phyloP scores from a whole-genome alignment of 2,888 invertebrate species.

The Ellobium chinense region DNA sequence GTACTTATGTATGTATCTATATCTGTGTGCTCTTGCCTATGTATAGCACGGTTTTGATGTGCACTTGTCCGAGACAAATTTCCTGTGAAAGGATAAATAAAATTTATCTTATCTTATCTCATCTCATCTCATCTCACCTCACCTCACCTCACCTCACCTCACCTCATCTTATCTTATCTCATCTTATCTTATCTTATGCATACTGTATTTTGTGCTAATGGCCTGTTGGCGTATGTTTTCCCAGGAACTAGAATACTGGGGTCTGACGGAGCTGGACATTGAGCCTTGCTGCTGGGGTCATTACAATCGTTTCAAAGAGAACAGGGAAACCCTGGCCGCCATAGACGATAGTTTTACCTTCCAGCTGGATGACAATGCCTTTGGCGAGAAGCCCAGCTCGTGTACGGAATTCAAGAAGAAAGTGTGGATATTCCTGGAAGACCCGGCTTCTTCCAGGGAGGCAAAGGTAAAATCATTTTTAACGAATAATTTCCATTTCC shows the following conservation, averaged over 20 bases:
- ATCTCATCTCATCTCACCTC: no score
- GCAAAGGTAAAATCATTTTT: slow-evolving; percentile 67
- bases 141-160: no score
- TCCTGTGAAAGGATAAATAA: no score
- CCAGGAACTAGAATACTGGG: slow-evolving; percentile 77
- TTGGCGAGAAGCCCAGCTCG: slow-evolving; percentile 63
- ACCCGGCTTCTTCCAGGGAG: slow-evolving; percentile 69
- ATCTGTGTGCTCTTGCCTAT: no score
- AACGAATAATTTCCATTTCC: neutral
- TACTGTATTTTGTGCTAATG: no score
- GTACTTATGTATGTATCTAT: no score
- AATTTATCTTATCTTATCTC: no score
- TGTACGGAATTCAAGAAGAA: slow-evolving; percentile 61
- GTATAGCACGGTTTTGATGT: no score
- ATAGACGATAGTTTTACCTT: slow-evolving; percentile 75
- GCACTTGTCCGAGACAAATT: no score
- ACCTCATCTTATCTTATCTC: no score
- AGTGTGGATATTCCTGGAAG: slow-evolving; percentile 75
- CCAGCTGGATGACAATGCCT: slow-evolving; percentile 62
- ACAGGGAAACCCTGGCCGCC: slow-evolving; percentile 74
- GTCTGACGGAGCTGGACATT: slow-evolving; percentile 76
- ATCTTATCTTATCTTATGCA: no score
- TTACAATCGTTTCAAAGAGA: slow-evolving; percentile 76
- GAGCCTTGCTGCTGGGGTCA: slow-evolving; percentile 78
- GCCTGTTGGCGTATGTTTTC: no score